Evolutionary conservation across 1,140 invertebrate species (phyloP).

Genomic region (Euglossa dilemma): DNA sequence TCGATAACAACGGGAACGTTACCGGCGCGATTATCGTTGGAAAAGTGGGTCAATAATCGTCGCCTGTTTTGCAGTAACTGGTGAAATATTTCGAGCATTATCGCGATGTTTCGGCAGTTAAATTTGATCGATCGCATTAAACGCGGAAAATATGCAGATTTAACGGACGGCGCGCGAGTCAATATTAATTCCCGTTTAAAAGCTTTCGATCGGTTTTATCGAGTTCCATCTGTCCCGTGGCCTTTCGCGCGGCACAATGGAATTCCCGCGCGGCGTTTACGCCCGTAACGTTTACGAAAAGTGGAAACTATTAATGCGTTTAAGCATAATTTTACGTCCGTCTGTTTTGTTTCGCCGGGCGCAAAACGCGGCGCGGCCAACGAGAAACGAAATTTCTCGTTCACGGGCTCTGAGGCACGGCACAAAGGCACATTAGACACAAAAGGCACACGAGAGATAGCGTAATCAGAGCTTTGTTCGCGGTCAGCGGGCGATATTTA

Average conservation of each 20-base stretch:
- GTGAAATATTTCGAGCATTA: neutral
- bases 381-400: conserved; percentile 24
- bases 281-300: neutral
- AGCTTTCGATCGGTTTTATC: neutral
- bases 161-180: too few species aligned
- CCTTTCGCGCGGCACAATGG: neutral
- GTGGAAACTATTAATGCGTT: conserved; percentile 17
- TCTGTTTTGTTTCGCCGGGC: conserved; percentile 5
- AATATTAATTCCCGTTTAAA: conserved; percentile 7
- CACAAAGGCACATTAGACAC: conserved; percentile 26
- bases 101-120: neutral
- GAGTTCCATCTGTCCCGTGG: neutral
- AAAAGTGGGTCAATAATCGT: neutral
- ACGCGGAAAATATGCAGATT: neutral
- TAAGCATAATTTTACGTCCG: conserved; percentile 14
- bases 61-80: neutral
- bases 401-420: neutral
- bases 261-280: too few species aligned
- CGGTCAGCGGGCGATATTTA: conserved; percentile 19
- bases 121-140: neutral
- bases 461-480: conserved; percentile 27
- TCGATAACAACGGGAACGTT: too few species aligned
- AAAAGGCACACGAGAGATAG: conserved; percentile 2
- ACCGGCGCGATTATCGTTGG: too few species aligned
- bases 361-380: neutral